Evolutionary conservation across 92 coral and sea anemone species (phyloP).

Genomic region (Chrysogorgia sp.): DNA sequence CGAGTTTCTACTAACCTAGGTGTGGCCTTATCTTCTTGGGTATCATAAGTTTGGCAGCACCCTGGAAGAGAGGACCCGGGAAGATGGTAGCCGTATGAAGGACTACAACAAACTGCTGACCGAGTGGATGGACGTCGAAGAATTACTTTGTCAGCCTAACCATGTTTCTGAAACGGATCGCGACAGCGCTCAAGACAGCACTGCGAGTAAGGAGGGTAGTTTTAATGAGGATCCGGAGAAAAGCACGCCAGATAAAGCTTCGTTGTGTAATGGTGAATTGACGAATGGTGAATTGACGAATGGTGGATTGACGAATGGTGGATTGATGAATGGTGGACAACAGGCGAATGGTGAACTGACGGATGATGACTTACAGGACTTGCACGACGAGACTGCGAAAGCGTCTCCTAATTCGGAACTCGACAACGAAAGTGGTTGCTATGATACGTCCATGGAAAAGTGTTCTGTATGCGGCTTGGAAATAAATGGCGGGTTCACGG

Average conservation of each 20-base stretch:
- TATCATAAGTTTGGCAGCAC: conserved; percentile 93
- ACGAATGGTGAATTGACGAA: conserved; percentile 23
- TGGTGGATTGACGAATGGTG: conserved; percentile 14
- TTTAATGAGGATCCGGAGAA: conserved; percentile 64
- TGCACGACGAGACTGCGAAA: conserved; percentile 38
- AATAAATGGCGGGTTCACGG: background rate
- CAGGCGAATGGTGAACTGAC: conserved; percentile 31
- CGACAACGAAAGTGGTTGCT: conserved; percentile 86
- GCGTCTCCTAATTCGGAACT: conserved; percentile 65
- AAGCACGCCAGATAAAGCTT: conserved; percentile 18
- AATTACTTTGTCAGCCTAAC: conserved; percentile 71
- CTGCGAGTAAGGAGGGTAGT: conserved; percentile 92
- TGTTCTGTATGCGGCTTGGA: conserved; percentile 10
- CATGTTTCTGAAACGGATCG: conserved; percentile 89
- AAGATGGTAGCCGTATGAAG: conserved; percentile 57
- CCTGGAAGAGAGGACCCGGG: conserved; percentile 67
- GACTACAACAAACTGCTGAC: conserved; percentile 72
- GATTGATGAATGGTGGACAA: conserved; percentile 16
- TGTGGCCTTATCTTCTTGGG: conserved; percentile 92
- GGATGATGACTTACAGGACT: conserved; percentile 47
- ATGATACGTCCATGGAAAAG: conserved; percentile 65
- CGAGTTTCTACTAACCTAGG: conserved; percentile 50
- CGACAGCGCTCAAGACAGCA: conserved; percentile 80
- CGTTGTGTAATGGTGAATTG: conserved; percentile 46
- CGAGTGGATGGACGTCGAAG: conserved; percentile 93